These are phyloP conservation scores for Ornithoptera priamus DNA, from an alignment of 2,888 invertebrate genomes.

Conservation along the genomic window DNA sequence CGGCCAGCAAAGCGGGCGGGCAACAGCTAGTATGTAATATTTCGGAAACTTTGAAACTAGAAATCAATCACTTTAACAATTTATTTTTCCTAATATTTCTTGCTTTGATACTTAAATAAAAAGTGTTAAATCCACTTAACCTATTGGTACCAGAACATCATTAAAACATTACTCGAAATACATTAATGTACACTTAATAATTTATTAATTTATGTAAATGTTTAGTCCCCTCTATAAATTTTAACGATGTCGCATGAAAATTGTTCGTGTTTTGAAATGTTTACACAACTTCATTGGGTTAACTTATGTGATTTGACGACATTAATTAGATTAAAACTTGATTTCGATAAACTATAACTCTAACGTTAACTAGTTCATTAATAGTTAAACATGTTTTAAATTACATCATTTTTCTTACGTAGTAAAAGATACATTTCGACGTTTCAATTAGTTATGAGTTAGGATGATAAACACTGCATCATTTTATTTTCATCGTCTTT, in stretches of 20 bases:
- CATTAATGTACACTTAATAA: neutral
- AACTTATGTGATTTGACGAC: neutral
- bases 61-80: no score
- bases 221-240: neutral
- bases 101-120: no score
- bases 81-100: no score
- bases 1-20: no score
- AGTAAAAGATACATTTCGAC: no score
- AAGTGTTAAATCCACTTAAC: no score
- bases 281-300: neutral
- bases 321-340: neutral
- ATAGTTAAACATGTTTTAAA: neutral
- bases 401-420: neutral
- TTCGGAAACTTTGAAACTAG: no score
- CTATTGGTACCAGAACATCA: no score
- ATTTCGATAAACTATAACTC: neutral
- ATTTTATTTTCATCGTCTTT: no score
- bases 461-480: no score
- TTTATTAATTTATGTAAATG: neutral
- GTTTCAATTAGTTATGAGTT: no score
- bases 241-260: neutral
- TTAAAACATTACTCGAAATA: neutral
- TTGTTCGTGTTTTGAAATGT: neutral
- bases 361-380: neutral
- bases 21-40: no score